These are phyloP conservation scores for Grammomys surdaster DNA, from an alignment of 2,113 vertebrate species.

Conservation along the genomic window DNA sequence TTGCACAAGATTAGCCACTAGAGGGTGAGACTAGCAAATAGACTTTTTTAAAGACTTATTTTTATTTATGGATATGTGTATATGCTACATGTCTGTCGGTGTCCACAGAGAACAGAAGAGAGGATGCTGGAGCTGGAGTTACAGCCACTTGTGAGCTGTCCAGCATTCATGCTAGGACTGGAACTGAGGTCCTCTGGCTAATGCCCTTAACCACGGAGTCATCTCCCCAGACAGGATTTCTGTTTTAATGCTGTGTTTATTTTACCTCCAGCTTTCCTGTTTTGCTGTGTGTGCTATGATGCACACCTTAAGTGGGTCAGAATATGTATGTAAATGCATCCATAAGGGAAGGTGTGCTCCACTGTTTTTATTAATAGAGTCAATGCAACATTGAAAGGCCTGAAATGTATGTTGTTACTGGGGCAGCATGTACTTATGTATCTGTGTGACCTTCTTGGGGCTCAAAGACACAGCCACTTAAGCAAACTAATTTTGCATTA, in stretches of 20 bases:
- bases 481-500: constrained; percentile 67
- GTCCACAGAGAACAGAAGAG: neutral
- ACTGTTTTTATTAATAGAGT: neutral
- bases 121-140: neutral
- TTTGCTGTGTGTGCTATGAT: neutral
- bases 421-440: neutral
- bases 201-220: neutral
- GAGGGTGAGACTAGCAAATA: neutral
- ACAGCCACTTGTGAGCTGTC: neutral
- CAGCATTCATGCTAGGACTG: neutral
- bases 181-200: neutral
- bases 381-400: neutral
- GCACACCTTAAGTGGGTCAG: neutral
- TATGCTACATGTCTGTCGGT: neutral
- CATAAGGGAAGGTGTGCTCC: too few species aligned
- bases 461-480: constrained; percentile 69
- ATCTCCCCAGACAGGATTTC: neutral
- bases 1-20: neutral
- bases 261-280: neutral
- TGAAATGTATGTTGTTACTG: neutral
- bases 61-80: neutral
- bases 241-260: neutral
- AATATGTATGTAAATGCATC: neutral
- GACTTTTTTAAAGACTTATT: neutral
- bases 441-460: constrained; percentile 42